These are phyloP conservation scores for Platyrinchus mystaceus DNA, from an alignment of 2,797 vertebrate species.

Conservation along the genomic window DNA sequence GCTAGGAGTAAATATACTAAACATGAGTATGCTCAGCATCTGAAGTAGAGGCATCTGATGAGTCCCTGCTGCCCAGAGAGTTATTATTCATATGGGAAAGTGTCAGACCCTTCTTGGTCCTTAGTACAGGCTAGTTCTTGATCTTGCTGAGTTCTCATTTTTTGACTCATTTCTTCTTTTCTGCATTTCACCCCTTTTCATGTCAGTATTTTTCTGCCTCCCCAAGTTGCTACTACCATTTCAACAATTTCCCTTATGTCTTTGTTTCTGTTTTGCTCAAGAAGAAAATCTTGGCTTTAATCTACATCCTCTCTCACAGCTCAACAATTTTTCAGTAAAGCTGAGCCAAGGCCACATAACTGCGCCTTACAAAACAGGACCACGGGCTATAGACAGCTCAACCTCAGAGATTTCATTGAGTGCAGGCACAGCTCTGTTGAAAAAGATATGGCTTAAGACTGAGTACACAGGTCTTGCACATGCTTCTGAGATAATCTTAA, in stretches of 20 bases:
- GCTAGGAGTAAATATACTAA: neutral
- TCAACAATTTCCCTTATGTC: neutral
- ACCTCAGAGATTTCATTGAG: neutral
- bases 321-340: neutral
- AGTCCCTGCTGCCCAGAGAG: neutral
- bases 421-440: neutral
- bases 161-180: neutral
- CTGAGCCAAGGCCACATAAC: neutral
- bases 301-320: neutral
- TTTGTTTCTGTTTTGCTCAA: neutral
- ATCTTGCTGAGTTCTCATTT: neutral
- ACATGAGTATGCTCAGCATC: neutral
- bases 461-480: neutral
- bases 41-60: neutral
- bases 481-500: neutral
- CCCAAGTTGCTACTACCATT: neutral
- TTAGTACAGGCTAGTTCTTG: neutral
- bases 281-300: neutral
- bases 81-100: neutral
- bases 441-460: neutral
- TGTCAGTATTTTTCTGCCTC: neutral
- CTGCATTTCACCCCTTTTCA: neutral
- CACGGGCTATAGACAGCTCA: neutral
- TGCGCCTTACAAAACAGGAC: neutral
- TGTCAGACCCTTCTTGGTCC: neutral